A percentile compares a stretch with the other conserved stretches of the same genome.
These are phyloP conservation scores for Achlya flavicornis DNA, from an alignment of 2,888 invertebrate genomes.

Conservation along the genomic window DNA sequence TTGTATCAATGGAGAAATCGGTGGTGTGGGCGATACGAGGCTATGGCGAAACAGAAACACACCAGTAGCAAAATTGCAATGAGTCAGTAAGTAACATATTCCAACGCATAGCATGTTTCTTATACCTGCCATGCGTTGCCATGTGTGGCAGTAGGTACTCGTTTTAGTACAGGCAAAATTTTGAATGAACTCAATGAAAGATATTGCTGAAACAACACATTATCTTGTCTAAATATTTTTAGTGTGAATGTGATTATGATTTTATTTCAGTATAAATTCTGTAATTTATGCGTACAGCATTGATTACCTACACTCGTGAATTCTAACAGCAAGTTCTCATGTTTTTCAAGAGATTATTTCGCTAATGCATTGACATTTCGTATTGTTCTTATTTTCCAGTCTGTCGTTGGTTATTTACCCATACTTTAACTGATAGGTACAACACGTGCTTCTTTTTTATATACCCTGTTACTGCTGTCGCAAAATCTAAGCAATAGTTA, in stretches of 20 bases:
- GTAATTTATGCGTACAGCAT: background rate
- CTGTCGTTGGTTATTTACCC: background rate
- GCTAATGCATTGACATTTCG: conserved; percentile 6
- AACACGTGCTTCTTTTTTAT: background rate
- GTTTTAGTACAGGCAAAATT: background rate
- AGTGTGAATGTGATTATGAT: background rate
- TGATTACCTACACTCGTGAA: background rate
- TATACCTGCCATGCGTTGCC: conserved; percentile 25
- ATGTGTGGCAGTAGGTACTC: conserved; percentile 12
- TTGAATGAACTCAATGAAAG: background rate
- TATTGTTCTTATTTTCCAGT: background rate
- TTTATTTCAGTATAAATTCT: too few species aligned
- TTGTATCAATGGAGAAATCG: conserved; percentile 78
- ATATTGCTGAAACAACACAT: background rate
- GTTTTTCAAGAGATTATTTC: conserved; percentile 10
- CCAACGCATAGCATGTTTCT: conserved; percentile 52
- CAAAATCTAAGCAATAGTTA: conserved; percentile 4
- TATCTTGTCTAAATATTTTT: background rate
- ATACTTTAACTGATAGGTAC: background rate
- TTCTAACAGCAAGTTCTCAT: conserved; percentile 3
- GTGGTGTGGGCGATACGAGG: conserved; percentile 60
- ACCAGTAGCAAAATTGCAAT: conserved; percentile 54
- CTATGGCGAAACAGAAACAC: conserved; percentile 67
- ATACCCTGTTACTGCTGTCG: background rate
- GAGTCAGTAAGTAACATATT: conserved; percentile 59